These are phyloP conservation scores for Cacoxenus indagator DNA, from an alignment of 2,888 invertebrate species.

Conservation along the genomic window DNA sequence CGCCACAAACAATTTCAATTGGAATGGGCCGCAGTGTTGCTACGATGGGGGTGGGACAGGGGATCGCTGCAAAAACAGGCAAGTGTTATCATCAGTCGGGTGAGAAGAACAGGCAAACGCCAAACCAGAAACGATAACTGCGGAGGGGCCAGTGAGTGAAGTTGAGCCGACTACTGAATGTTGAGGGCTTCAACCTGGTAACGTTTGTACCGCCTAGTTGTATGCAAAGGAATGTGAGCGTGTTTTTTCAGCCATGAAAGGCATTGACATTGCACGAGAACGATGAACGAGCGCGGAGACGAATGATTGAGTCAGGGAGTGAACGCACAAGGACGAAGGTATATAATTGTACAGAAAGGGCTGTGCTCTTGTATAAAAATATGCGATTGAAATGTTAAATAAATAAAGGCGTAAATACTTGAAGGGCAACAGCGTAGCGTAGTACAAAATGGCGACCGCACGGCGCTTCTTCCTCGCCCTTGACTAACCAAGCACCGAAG, in stretches of 20 bases:
- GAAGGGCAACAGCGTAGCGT: conserved; percentile 44
- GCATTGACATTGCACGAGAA: conserved; percentile 59
- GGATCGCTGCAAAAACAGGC: background rate
- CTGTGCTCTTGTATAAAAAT: conserved; percentile 61
- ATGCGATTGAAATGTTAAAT: conserved; percentile 69
- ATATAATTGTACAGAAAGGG: background rate
- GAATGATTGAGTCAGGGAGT: conserved; percentile 15
- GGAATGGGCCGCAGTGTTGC: background rate
- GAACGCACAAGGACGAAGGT: conserved; percentile 13
- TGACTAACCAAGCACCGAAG: background rate
- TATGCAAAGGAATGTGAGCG: conserved; percentile 51
- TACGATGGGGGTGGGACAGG: background rate
- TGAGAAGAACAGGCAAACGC: background rate
- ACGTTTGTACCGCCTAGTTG: conserved; percentile 36
- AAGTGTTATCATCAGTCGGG: background rate
- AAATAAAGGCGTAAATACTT: conserved; percentile 68
- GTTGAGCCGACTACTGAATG: background rate
- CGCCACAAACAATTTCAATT: conserved; percentile 49
- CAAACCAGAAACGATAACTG: background rate
- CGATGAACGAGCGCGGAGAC: conserved; percentile 26
- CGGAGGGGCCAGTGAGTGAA: background rate
- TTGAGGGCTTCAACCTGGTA: background rate
- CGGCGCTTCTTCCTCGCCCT: background rate
- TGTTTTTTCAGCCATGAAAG: conserved; percentile 54
- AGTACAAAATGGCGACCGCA: background rate